These are phyloP conservation scores for Callipepla squamata DNA, from an alignment of 2,113 vertebrate species.

Conservation along the genomic window DNA sequence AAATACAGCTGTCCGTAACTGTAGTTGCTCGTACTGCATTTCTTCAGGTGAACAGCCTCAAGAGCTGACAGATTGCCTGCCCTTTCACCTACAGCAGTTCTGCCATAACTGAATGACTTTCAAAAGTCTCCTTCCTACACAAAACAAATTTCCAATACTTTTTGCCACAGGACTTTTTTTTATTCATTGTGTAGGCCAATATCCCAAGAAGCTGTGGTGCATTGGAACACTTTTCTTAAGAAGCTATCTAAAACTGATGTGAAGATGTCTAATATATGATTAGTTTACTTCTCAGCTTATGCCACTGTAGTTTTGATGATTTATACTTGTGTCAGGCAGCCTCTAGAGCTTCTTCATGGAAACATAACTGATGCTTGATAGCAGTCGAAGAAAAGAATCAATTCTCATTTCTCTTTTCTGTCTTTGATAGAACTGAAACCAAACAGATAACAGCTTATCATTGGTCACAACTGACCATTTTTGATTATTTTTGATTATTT, in stretches of 20 bases:
- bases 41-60: not conserved
- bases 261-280: not conserved
- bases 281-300: not conserved
- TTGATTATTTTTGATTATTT: not conserved
- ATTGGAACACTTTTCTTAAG: not conserved
- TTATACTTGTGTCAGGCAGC: not conserved
- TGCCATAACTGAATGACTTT: not conserved
- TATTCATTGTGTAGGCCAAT: not conserved
- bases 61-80: not conserved
- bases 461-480: not conserved
- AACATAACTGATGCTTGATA: not conserved
- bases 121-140: not conserved
- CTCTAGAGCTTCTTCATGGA: not conserved
- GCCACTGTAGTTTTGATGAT: not conserved
- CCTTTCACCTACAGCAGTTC: not conserved
- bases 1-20: not conserved
- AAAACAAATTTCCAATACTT: not conserved
- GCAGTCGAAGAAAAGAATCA: not conserved
- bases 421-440: conserved; percentile 18
- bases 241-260: not conserved
- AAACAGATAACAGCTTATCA: not conserved
- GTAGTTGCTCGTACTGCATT: conserved; percentile 11
- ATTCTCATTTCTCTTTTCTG: not conserved
- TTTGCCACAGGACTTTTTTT: not conserved
- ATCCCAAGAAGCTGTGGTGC: not conserved